Base-by-base conservation (phyloP, 2,113 vertebrate species). In the Corythornis vintsioides region DNA sequence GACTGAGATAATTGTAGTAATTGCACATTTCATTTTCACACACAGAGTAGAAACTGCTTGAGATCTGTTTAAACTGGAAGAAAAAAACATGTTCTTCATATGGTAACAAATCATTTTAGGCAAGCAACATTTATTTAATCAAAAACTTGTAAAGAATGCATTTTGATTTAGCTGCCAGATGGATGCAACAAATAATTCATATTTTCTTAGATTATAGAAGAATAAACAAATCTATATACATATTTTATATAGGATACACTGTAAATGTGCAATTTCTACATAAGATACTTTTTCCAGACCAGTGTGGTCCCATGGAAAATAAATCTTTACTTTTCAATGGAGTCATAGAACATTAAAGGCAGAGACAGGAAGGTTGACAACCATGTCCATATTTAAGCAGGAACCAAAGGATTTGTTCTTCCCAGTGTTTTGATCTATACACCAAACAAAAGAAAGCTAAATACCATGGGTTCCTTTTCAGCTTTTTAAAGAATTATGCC, bases 101-200 rank as follows among this genome's bases (percentile, higher is more conserved):
- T 21, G 57, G 35, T 25, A 73, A 25, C 67, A 77, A 77, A 84
- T 47, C 2, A 2, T 25, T 83, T 66, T 3, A 59, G 69, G 56
- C 19, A 74, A 71, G 31, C 10, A 67, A 81, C 29, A 47, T 81
- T 65, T 69, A 43, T 60, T 75, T 85, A 24, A 7, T 43, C 73
- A 35, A 12, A 80, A 79, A 28, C 25, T 79, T 50, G 59, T 14
- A 19, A 20, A 56, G 64, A 13, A 31, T 50, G 65, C 8, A 0
- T 15, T 71, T 74, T 57, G 69, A 80, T 66, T 57, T 55, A 50
- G 64, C 76, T 90, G 69, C 92, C 92, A 90, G 83, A 82, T 80
- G 88, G 88, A 22, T 42, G 56, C 73, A 50, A 11, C 13, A 48
- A 72, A 16, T 74, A 66, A 10, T 40, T 56, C 63, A 7, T 40